Base-by-base conservation (phyloP, 2,113 vertebrate species). In the Xenus cinereus region DNA sequence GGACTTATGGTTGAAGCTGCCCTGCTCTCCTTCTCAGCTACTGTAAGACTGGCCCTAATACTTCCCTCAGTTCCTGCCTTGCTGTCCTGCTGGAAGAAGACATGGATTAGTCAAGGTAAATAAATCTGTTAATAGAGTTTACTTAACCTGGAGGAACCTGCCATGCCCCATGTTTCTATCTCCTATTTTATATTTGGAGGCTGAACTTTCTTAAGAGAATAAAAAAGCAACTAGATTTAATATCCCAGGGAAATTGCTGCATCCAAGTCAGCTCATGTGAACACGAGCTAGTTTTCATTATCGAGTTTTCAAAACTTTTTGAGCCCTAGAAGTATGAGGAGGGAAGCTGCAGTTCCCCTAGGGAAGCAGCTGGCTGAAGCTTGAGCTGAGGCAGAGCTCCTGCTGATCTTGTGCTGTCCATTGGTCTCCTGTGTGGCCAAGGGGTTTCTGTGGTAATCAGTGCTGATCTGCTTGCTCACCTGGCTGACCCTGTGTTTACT, bases 151-250 rank as follows among this genome's bases (percentile, higher is more conserved):
- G 32, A 66, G 69, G 12, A 79, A 20, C 12, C 30, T 43, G 3
- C 5, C 7, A 9, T 53, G 24, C 6, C 5, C 21, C 0, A 0
- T 72, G 30, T 30, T 6, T 77, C 7, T 46, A 5, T 10, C 16
- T 13, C 1, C 9, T 60, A 3, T 78, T 78, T 73, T 22, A 6
- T 27, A 14, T 27, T 39, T 33, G 27, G 71, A 46, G 19, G 18
- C 10, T n/a, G 39, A 51, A 28, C 12, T 57, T 82, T 85, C 37
- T 41, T 27, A n/a, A 33, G 21, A 32, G 12, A 54, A 32, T 48
- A 35, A 45, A 57, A 62, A 33, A 14, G 4, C 43, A 66, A 27
- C 30, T 56, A 11, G 2, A 14, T 64, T 63, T 78, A 64, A 41
- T 76, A 39, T 12, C 9, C 27, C 9, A 60, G 18, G 22, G 10